Base-by-base conservation (phyloP, 2,888 invertebrate species). In the Omphaloscelis lunosa region DNA sequence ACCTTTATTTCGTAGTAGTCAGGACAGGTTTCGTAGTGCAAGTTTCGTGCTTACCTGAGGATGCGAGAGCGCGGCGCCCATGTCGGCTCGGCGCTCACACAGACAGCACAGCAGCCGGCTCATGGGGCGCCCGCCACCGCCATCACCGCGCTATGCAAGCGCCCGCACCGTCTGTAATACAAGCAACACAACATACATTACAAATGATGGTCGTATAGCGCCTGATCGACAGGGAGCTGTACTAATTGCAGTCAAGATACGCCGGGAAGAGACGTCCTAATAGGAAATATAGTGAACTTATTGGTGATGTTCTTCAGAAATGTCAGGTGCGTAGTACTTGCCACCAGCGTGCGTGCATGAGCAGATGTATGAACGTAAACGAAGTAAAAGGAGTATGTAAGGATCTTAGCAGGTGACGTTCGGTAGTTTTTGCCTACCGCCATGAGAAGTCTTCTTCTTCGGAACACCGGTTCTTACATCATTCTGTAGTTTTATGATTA, bases 31-130 rank as follows among this genome's bases (percentile, higher is more conserved):
- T 51, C 23, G 41, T 41, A 41, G 41, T 12, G 12, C 45, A 45
- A 45, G 45, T 41, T 41, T 41, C 45, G 27, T 20, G 27, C 3
- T 45, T 48, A 67, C 94, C 94, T 95, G 95, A 83, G 93, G 93
- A 84, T 93, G 94, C 89, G 95, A 95, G 90, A 96, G 95, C 95
- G 96, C 96, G 90, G 95, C 95, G 95, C 96, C 96, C 95, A 96
- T 96, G 93, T 95, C 95, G 88, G 89, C 87, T 84, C 86, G 93
- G 93, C 94, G 94, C 93, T 91, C 94, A 93, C 95, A 92, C 94
- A 95, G 93, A 88, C 95, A 96, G 94, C 96, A 96, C 92, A 96
- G 94, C 93, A 95, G 95, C 90, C 95, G 94, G 95, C 95, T 96
- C 96, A 95, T 95, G 94, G 93, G 93, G 92, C 93, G 92, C 93